These are phyloP conservation scores for Melanostoma scalare DNA, from an alignment of 2,888 invertebrate species.

Conservation along the genomic window DNA sequence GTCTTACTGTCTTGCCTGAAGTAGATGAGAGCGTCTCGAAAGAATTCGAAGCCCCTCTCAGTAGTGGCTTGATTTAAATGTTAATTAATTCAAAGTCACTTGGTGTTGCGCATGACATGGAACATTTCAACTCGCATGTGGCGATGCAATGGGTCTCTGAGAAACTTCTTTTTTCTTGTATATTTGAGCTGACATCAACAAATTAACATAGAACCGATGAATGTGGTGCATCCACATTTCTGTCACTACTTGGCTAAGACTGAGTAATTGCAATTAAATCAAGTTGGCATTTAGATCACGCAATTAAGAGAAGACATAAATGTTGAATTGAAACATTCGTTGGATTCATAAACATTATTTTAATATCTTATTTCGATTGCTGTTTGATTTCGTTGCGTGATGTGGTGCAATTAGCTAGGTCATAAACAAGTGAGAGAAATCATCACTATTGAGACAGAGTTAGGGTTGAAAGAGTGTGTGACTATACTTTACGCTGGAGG, in stretches of 20 bases:
- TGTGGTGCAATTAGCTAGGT: no score
- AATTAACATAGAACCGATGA: not conserved
- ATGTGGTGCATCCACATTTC: constrained; percentile 24
- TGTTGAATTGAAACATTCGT: no score
- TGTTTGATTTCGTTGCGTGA: no score
- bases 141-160: constrained; percentile 1
- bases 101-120: constrained; percentile 29
- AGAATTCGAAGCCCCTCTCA: constrained; percentile 22
- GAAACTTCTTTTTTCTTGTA: constrained; percentile 14
- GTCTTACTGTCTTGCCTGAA: constrained; percentile 15
- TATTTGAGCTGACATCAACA: constrained; percentile 21
- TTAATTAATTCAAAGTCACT: constrained; percentile 65
- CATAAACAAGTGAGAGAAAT: no score
- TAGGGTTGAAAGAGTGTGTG: no score
- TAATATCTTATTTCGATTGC: no score
- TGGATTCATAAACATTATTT: no score
- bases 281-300: constrained; percentile 6
- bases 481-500: no score
- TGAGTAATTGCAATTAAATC: constrained; percentile 13
- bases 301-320: not conserved
- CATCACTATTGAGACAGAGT: no score
- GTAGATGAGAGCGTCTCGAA: not conserved
- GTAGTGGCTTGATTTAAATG: constrained; percentile 54
- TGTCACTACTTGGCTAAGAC: constrained; percentile 12
- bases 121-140: constrained; percentile 11